Conservation (phyloP, 1,140 invertebrate species). For the Neotoxoptera formosana region DNA sequence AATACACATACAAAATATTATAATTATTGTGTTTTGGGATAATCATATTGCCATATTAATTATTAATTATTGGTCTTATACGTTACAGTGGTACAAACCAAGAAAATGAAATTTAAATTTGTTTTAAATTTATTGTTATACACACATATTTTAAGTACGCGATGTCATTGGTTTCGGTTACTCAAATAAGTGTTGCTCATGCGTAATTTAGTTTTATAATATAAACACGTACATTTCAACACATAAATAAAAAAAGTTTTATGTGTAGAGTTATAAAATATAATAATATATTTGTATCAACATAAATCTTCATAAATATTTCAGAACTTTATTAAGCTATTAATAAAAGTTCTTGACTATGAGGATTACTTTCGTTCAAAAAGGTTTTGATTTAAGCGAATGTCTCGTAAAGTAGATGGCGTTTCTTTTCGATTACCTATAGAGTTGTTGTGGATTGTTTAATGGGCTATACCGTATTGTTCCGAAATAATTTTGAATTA, state of each 20-base stretch:
- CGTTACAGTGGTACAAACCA: not conserved
- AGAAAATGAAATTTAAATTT: not conserved
- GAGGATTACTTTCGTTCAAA: not conserved
- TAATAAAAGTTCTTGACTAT: not conserved
- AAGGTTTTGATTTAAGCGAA: not conserved
- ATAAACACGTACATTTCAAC: not conserved
- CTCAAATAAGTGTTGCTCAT: not conserved
- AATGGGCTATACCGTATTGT: not conserved
- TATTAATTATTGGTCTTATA: not conserved
- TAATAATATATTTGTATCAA: slow-evolving; percentile 20
- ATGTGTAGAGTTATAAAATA: not conserved
- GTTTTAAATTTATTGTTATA: not conserved
- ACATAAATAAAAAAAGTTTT: slow-evolving; percentile 30
- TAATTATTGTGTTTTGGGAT: not conserved
- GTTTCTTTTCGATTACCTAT: not conserved
- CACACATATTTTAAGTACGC: not conserved
- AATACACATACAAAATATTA: too few species aligned
- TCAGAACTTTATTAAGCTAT: slow-evolving; percentile 20
- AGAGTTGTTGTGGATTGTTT: not conserved
- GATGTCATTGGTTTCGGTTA: not conserved
- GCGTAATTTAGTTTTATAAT: not conserved
- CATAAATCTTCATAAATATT: slow-evolving; percentile 20
- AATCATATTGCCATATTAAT: not conserved
- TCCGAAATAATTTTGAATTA: not conserved
- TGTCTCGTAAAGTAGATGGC: not conserved